Evolutionary conservation across 2,888 invertebrate species (phyloP), one percentile per base, ranked within the genome.

Genomic region (Aphidoletes aphidimyza): DNA sequence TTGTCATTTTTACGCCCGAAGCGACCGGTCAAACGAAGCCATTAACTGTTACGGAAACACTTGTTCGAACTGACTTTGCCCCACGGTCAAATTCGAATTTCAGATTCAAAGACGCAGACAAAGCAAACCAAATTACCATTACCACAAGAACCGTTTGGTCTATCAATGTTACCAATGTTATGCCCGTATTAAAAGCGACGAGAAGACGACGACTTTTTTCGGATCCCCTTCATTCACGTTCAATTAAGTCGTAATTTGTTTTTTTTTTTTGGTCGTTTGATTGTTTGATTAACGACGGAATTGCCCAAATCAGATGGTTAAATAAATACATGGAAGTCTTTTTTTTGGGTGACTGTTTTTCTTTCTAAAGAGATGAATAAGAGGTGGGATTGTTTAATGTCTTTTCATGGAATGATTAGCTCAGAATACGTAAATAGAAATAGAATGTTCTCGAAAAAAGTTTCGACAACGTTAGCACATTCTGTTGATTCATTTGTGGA

Each of bases 141-240:
- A 30, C 69, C 69, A 30, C 69, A 8, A 26, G 54, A 30, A 1
- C 30, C 14, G 69, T 0, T 69, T 5, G 34, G 69, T 14, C 30
- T 11, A 30, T 30, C 69, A 69, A 69, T 30, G 54, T 26, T 26
- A 22, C 54, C 2, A 11, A 11, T 26, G 5, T 5, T n/a, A n/a
- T n/a, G n/a, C n/a, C n/a, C n/a, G n/a, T n/a, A n/a, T n/a, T n/a
- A n/a, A n/a, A n/a, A n/a, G n/a, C 30, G 34, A 17, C 34, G 69
- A 30, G 2, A 3, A 2, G n/a, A 26, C 11, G 30, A 14, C 19
- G 1, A 26, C 5, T 30, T 69, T 34, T 69, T 30, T 69, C 30
- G 30, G 69, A 11, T 69, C 69, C 69, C 69, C 69, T 69, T 30
- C 69, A 69, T 69, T 69, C 69, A 69, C 69, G 69, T 69, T 69